Evolutionary conservation across 1,140 invertebrate species (phyloP).

Genomic region (Galleria mellonella): DNA sequence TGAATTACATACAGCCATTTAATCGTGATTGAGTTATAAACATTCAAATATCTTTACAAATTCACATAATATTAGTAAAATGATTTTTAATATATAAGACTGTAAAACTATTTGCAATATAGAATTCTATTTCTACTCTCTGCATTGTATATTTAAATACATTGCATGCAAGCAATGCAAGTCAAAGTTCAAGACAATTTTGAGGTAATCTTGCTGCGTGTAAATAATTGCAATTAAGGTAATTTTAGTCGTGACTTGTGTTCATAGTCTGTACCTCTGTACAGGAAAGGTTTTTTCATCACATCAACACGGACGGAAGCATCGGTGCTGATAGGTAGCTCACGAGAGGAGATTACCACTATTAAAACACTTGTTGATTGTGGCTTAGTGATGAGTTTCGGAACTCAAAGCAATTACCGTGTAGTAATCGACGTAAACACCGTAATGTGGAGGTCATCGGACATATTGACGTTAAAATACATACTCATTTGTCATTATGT

Average conservation of each 20-base stretch:
- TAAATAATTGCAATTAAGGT: conserved; percentile 19
- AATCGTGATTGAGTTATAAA: too few species aligned
- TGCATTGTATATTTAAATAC: neutral
- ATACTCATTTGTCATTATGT: conserved; percentile 11
- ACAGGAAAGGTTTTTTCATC: conserved; percentile 27
- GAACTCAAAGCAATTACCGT: conserved; percentile 35
- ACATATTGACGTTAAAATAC: conserved; percentile 7
- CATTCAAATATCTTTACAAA: too few species aligned
- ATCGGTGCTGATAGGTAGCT: conserved; percentile 13
- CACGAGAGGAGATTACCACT: conserved; percentile 29
- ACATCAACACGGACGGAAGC: conserved; percentile 25
- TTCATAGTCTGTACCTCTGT: neutral
- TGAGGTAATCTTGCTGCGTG: neutral
- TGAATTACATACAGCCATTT: too few species aligned
- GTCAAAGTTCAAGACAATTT: conserved; percentile 1
- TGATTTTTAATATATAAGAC: too few species aligned
- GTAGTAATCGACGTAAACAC: conserved; percentile 19
- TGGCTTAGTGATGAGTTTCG: conserved; percentile 37
- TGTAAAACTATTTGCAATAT: neutral
- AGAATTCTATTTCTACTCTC: neutral
- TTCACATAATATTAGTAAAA: too few species aligned
- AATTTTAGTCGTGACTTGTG: conserved; percentile 21
- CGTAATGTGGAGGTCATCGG: conserved; percentile 18
- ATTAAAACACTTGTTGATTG: conserved; percentile 44
- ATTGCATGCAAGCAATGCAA: neutral